Base-by-base conservation (phyloP, 2,888 invertebrate species). In the Caenorhabditis imperialis region DNA sequence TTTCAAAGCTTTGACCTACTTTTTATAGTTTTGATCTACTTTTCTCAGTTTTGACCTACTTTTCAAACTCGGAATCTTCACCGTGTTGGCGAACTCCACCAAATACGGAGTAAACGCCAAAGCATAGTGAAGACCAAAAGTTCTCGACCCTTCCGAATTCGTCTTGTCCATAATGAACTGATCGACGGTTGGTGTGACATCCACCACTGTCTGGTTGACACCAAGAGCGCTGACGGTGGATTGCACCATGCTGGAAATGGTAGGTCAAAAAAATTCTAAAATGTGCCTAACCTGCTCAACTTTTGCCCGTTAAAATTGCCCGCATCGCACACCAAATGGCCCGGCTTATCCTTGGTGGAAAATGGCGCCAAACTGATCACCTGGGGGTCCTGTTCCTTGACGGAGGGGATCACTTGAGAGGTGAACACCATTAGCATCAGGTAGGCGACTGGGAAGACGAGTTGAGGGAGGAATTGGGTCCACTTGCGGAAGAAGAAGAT, bases 381-480 rank as follows among this genome's bases (percentile, higher is more conserved):
- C 4, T 67, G 69, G 6, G 79, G 75, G 30, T 72, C 55, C 42
- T 77, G 79, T 27, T 77, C 77, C 37, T 79, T 77, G 8, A 75
- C 77, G 4, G 71, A 50, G 14, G 79, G 79, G 16, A 75, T 60
- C 3, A 75, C 75, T 54, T 65, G 70, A 1, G 77, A 73, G 0
- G 75, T 77, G 35, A 54, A 75, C 16, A 78, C 62, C 76, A 80
- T 69, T 33, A 78, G 30, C 33, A 67, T 67, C 0, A 78, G 40
- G 54, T 74, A 78, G 8, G 69, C 80, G 30, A 82, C 81, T 18
- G 85, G 82, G 53, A 84, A 77, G n/a, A 82, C 25, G 4, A 85
- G 47, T 57, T 83, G 83, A 5, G 84, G 83, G 22, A 85, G 75
- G 60, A 85, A 83, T 60, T 82, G 82, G 10, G 81, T 82, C 84